Base-by-base conservation (phyloP, 2,888 invertebrate species). In the Muschampia plurimacula region DNA sequence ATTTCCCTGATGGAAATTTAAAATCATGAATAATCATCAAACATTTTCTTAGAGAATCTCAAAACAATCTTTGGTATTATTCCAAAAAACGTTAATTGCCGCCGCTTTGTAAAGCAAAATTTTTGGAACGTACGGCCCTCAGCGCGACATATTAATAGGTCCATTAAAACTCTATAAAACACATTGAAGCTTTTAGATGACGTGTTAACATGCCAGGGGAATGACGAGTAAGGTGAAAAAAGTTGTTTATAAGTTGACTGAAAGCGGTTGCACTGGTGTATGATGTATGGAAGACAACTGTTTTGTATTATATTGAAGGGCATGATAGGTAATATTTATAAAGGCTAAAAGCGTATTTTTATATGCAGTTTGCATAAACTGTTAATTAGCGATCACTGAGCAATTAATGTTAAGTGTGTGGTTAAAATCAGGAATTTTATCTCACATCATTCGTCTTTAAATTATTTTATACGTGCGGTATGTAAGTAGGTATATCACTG, bases 121-220 rank as follows among this genome's bases (percentile, higher is more conserved):
- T 70, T 64, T 65, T 62, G 39, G 62, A 63, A 67, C 67, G 22
- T 15, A 44, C 72, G 59, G 15, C 67, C 55, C 65, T 71, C 59
- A 13, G 13, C 46, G 65, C 70, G 65, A 57, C 63, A 46, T 72
- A 67, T 72, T 72, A 72, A 72, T 67, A 41, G 67, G 62, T 52
- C 66, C 28, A 67, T 72, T 72, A 72, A 71, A 72, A 72, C 41
- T 62, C 52, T 62, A 72, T 67, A 67, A 68, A 72, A 67, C 72
- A 70, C 39, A 66, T 60, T 49, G 70, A 65, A 62, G 62, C 59
- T 66, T 62, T 55, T 28, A 66, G 60, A 28, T 66, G 66, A 71
- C 60, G 71, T 71, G 59, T 60, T 60, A 60, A 66, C 66, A 60
- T 66, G 52, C 65, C 60, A 52, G 59, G 22, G 64, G 59, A 52